Conservation (phyloP, 2,113 vertebrate species). For the Narcine bancroftii region DNA sequence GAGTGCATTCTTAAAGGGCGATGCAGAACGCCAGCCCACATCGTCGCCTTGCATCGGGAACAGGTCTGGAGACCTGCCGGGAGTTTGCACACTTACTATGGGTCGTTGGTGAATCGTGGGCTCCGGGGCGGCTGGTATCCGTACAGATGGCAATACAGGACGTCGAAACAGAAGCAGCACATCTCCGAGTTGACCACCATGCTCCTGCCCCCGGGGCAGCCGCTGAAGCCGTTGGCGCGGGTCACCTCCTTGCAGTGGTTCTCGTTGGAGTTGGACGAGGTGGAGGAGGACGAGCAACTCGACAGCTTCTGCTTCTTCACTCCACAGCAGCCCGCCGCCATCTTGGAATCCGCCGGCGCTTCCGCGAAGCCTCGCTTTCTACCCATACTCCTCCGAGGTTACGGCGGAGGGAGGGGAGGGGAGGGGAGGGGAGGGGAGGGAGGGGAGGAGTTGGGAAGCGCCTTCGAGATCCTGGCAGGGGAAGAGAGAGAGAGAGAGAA, state of each 20-base stretch:
- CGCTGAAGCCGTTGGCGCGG: conserved; percentile 58
- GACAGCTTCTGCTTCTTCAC: conserved; percentile 99
- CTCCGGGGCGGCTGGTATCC: conserved; percentile 94
- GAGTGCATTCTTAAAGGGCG: too few relatives aligned
- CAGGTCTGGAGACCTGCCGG: background rate
- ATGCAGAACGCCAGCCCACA: background rate
- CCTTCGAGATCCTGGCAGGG: background rate
- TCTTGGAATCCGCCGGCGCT: conserved; percentile 92
- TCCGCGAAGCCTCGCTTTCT: conserved; percentile 77
- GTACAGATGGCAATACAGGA: conserved; percentile 96
- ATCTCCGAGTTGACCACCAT: conserved; percentile 96
- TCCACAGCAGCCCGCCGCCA: conserved; percentile 99
- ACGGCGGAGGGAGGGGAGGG: conserved; percentile 39
- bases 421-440: background rate
- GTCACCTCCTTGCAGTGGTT: conserved; percentile 45
- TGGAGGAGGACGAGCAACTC: conserved; percentile 88
- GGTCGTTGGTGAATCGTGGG: conserved; percentile 96
- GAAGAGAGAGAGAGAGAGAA: background rate
- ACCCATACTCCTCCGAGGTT: conserved; percentile 70
- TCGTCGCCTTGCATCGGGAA: too few relatives aligned
- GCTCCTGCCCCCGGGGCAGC: conserved; percentile 75
- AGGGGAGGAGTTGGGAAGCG: background rate
- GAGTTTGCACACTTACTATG: conserved; percentile 75
- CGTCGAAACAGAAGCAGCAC: conserved; percentile 98
- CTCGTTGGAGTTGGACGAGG: conserved; percentile 45